These are phyloP conservation scores for Drosophila kambysellisi DNA, from an alignment of 2,888 invertebrate genomes.

Conservation along the genomic window DNA sequence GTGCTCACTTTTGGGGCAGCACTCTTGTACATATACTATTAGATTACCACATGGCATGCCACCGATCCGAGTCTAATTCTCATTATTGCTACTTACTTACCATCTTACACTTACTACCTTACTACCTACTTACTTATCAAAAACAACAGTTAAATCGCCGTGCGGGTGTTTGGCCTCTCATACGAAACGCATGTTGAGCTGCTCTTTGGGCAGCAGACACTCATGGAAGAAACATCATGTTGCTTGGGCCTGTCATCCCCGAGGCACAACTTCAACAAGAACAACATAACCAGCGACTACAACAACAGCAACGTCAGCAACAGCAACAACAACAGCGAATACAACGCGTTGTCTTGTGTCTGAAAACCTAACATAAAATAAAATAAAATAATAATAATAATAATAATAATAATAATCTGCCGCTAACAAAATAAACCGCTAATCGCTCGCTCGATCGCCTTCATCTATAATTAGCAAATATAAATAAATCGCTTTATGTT, in stretches of 20 bases:
- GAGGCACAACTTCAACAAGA: slow-evolving; percentile 29
- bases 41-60: slow-evolving; percentile 44
- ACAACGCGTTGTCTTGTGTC: slow-evolving; percentile 44
- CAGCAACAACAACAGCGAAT: slow-evolving; percentile 30
- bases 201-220: slow-evolving; percentile 55
- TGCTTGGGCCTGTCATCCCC: slow-evolving; percentile 48
- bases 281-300: slow-evolving; percentile 25
- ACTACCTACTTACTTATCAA: slow-evolving; percentile 35
- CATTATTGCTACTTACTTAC: slow-evolving; percentile 54
- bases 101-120: slow-evolving; percentile 23
- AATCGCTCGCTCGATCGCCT: slow-evolving; percentile 38
- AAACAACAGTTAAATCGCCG: slow-evolving; percentile 46
- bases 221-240: slow-evolving; percentile 69
- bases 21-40: slow-evolving; percentile 39
- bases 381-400: slow-evolving; percentile 1
- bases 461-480: slow-evolving; percentile 38
- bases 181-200: slow-evolving; percentile 55
- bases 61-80: slow-evolving; percentile 49
- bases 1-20: slow-evolving; percentile 34
- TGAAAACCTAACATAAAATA: slow-evolving; percentile 64
- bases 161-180: slow-evolving; percentile 31
- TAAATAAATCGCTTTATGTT: slow-evolving; percentile 52
- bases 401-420: slow-evolving; percentile 29
- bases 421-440: slow-evolving; percentile 55
- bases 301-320: slow-evolving; percentile 27